Base-by-base conservation (phyloP, 2,888 invertebrate species). In the Chloromyia formosa region DNA sequence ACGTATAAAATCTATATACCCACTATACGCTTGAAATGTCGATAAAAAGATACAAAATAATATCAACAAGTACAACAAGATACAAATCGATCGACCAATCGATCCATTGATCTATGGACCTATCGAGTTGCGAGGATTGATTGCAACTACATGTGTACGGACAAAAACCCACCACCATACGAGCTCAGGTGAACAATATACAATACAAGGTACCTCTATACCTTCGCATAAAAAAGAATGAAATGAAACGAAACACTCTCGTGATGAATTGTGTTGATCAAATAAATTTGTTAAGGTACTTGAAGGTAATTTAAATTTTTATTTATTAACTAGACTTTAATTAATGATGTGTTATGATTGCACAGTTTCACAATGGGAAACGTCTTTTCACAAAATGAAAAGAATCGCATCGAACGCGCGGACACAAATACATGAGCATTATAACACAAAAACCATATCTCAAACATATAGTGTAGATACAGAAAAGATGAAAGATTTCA, bases 271-370 rank as follows among this genome's bases (percentile, higher is more conserved):
- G 69, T 69, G 71, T 58, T 40, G 56, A 71, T 71, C 71, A 56
- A 71, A 71, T 71, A 71, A 56, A 71, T 71, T 71, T 71, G 45
- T 71, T 71, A 20, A 53, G 71, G 71, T 71, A 58, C 71, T 71
- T 71, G 71, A 56, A 71, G 71, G 71, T 71, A 71, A 71, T 71
- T 71, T 71, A 56, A 66, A 71, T 56, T 71, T 56, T 71, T 71
- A 71, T 71, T 71, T 71, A 71, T 71, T 71, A 71, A 71, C 56
- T 58, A 71, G 56, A 71, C 71, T 58, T 69, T 69, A 66, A 69
- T 69, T 71, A 71, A 71, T 71, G 71, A 71, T 71, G 71, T 71
- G 71, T 56, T 71, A 71, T 71, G 71, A 71, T 71, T 71, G 71
- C 58, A 42, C 56, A 54, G 58, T 71, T 71, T 35, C 56, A 71